Conservation (phyloP, 2,797 vertebrate species). For the Rhodeus uyekii region DNA sequence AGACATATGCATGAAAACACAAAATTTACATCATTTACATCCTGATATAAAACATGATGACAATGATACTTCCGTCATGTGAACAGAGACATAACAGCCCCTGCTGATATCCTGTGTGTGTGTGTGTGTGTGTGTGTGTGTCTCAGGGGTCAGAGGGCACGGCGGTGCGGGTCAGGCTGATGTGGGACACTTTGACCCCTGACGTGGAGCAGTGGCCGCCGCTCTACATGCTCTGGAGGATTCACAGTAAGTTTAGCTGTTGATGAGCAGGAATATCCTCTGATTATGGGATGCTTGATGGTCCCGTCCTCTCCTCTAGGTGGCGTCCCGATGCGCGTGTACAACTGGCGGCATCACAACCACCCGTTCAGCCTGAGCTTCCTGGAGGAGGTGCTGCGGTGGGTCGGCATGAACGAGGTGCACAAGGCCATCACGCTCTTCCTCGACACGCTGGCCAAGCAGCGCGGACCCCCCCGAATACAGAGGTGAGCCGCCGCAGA, state of each 20-base stretch:
- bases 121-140: conserved; percentile 21
- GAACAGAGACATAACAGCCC: no score
- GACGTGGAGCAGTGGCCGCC: conserved; percentile 87
- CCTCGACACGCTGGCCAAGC: conserved; percentile 79
- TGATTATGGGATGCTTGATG: not conserved
- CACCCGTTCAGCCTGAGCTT: conserved; percentile 81
- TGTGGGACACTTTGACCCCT: conserved; percentile 89
- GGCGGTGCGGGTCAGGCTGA: conserved; percentile 76
- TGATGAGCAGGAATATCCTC: no score
- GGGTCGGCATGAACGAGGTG: conserved; percentile 89
- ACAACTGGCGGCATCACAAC: conserved; percentile 77
- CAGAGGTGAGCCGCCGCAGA: conserved; percentile 79
- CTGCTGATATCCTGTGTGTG: not conserved
- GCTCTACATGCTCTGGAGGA: conserved; percentile 89
- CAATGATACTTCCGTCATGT: no score
- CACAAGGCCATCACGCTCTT: conserved; percentile 89
- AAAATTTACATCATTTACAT: no score
- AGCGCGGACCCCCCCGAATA: conserved; percentile 63
- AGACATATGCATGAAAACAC: no score
- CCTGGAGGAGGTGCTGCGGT: conserved; percentile 86
- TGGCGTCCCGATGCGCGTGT: conserved; percentile 71
- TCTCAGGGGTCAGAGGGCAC: conserved; percentile 66
- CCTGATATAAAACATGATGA: no score
- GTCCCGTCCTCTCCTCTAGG: conserved; percentile 64
- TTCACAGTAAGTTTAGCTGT: conserved; percentile 82